Base-by-base conservation (phyloP, 2,113 vertebrate species). In the Falco punctatus region DNA sequence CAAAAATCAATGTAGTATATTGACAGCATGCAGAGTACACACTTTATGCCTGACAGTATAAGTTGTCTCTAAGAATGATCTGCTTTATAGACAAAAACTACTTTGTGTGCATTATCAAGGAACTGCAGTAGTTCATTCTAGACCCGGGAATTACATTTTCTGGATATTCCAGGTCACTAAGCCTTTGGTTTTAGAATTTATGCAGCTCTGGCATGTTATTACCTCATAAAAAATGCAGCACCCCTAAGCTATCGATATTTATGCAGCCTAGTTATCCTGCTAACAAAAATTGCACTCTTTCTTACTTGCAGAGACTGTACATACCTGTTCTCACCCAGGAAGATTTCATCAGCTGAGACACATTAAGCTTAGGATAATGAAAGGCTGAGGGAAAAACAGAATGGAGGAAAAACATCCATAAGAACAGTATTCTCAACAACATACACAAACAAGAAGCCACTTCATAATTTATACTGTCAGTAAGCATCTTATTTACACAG, bases 261-360 rank as follows among this genome's bases (percentile, higher is more conserved):
- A 92, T 26, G 24, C 26, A 67, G 73, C 75, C 48, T 79, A 71
- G 38, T 79, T 88, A 82, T 49, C 26, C 73, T 38, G 49, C 33
- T 88, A 95, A 87, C n/a, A 96, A 69, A 92, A 81, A 66, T 33
- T 59, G 55, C 65, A 57, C 48, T 92, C 38, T 46, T 71, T 70
- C 82, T 82, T 88, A 86, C 65, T 86, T 54, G 78, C 26, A 9
- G 27, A 80, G 71, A 72, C 21, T 14, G 10, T 73, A 96, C 98
- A 4, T 98, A 99, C 99, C 99, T 99, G 99, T 99, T 98, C 97
- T 98, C 72, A 99, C 98, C 99, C 99, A 99, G 21, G 99, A 99
- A 66, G 99, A 99, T 92, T 99, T 99, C 96, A 99, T 98, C 96
- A 99, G 13, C 57, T 99, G 98, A 79, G 99, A 99, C 84, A 98